A percentile compares a stretch with the other conserved stretches of the same genome.
phyloP scores from a whole-genome alignment of 2,888 invertebrate genomes.

The Athetis lepigone region DNA sequence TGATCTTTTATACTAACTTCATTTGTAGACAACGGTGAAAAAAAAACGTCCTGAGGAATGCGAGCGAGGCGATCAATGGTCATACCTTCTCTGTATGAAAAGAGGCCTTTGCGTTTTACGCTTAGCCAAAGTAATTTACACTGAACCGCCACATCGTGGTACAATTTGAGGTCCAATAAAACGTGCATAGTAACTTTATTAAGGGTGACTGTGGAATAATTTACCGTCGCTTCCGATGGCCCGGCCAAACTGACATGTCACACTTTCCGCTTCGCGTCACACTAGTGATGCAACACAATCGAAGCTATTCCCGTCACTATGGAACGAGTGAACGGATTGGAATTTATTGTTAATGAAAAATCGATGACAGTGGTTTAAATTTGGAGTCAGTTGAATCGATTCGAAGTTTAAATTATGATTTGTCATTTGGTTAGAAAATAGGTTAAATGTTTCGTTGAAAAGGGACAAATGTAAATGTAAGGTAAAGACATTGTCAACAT shows the following conservation, averaged over 20 bases:
- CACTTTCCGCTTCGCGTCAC: conserved; percentile 52
- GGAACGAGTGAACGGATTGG: conserved; percentile 22
- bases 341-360: conserved; percentile 39
- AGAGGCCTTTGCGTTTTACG: no score
- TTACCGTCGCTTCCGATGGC: conserved; percentile 59
- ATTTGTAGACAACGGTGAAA: no score
- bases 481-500: no score
- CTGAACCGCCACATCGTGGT: conserved; percentile 43
- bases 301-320: conserved; percentile 30
- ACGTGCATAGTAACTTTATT: conserved; percentile 61
- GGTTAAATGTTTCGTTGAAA: conserved; percentile 1
- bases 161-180: conserved; percentile 62
- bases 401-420: conserved; percentile 6
- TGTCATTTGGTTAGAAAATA: background rate
- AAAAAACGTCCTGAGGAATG: no score
- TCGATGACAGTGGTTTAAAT: conserved; percentile 34
- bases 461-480: no score
- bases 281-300: conserved; percentile 45
- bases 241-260: conserved; percentile 50
- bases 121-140: conserved; percentile 44
- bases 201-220: conserved; percentile 66
- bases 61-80: no score
- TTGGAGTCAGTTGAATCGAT: conserved; percentile 14
- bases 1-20: no score
- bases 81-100: no score